Base-by-base conservation (phyloP, 2,888 invertebrate genomes). In the Eucriotettix oculatus region DNA sequence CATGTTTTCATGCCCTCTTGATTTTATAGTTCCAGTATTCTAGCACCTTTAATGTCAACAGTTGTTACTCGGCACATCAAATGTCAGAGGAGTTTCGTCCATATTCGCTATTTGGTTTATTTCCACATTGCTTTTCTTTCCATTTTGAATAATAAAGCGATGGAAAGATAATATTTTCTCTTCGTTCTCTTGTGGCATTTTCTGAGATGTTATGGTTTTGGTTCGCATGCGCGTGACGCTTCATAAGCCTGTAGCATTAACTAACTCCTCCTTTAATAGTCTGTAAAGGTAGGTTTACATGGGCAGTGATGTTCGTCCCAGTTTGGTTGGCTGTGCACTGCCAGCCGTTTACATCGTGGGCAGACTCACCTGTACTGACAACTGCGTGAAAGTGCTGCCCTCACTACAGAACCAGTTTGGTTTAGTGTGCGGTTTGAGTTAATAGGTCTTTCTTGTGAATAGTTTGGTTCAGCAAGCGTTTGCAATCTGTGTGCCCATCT, bases 21-120 rank as follows among this genome's bases (percentile, higher is more conserved):
- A 12, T 54, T 16, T 16, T 54, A 54, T 54, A 54, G 54, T 54
- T 54, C 16, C 29, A 54, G 16, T n/a, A n/a, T 54, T 54, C 59
- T 61, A 42, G 57, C 59, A 12, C 54, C 61, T 53, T 61, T 59
- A 10, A 12, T 41, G 42, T 40, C 57, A 42, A 62, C 60, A n/a
- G 58, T 62, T 58, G 16, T 56, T 60, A 53, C 56, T 48, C 17
- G 53, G 57, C 55, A 62, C 57, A 52, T 58, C 29, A 42, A 53
- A 60, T 53, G n/a, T 60, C 14, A 60, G 11, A 48, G 59, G 60
- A 1, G 52, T 60, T 42, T 62, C 42, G 17, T 60, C 60, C 12
- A 54, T 57, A 57, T 62, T 58, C 16, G 42, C 56, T 44, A 52
- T 58, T 16, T 62, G 56, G 14, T 55, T 14, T 14, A 56, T 12